Evolutionary conservation across 64 coral and sea anemone species (phyloP), one percentile per base, ranked within the genome.

Genomic region (Acropora tenuis): DNA sequence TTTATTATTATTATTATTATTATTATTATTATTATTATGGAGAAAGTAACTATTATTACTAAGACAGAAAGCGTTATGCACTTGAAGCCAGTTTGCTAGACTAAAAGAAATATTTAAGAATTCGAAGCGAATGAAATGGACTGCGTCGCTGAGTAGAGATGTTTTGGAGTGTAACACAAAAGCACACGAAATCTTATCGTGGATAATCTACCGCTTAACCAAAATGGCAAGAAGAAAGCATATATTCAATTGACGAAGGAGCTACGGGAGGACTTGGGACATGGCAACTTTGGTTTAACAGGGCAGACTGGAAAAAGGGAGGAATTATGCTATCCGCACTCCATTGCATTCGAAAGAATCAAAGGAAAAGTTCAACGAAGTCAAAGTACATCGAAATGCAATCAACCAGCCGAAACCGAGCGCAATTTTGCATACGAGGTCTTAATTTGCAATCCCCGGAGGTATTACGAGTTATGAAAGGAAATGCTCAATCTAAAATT

Each of bases 171-270:
- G 46, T 53, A 80, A 80, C 7, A 47, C 15, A 80, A 80, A 47
- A 80, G 78, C 78, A 49, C 47, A 80, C 3, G 42, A 80, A 80
- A 50, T 53, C 13, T 8, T 80, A 78, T 78, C 1, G 48, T 53
- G 45, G 30, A 80, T 8, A 53, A 80, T 48, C 48, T 11, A 48
- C 78, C 78, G 1, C 11, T 53, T 16, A 80, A 13, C 4, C 78
- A 80, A 80, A 80, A 80, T 48, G 48, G 78, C 43, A 48, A 47
- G 19, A 80, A 80, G 78, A 80, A 80, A 80, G 78, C 8, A 5
- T 80, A 80, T 47, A 80, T 80, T 15, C 78, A 80, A 53, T 52
- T 80, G 16, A 80, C 52, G 76, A 41, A 41, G 76, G 76, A 78
- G 43, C 76, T 78, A 41, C 45, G n/a, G 76, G n/a, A 78, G 13